Evolutionary conservation across 2,113 vertebrate species (phyloP).

Genomic region (Athene cunicularia): DNA sequence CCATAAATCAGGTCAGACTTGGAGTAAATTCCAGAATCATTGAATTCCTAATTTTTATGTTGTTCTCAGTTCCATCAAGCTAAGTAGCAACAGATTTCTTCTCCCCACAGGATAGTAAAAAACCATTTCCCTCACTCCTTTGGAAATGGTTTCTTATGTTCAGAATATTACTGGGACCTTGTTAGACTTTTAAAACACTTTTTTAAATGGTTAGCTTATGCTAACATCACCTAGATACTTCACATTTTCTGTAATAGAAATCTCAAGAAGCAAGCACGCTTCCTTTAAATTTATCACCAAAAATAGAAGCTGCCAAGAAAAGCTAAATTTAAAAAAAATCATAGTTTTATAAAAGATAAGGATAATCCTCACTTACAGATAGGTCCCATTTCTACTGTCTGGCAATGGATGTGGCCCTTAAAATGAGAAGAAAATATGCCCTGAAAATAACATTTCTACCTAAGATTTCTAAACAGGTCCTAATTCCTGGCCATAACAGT

Average conservation of each 20-base stretch:
- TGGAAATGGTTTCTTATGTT: background rate
- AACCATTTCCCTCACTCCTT: background rate
- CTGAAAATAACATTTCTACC: slow-evolving; percentile 1
- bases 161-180: background rate
- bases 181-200: background rate
- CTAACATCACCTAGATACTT: background rate
- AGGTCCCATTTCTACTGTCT: background rate
- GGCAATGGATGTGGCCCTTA: background rate
- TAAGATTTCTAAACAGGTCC: slow-evolving; percentile 11
- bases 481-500: background rate
- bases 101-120: background rate
- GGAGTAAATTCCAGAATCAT: slow-evolving; percentile 1
- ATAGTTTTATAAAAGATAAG: background rate
- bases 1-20: background rate
- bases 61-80: background rate
- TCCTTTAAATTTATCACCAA: background rate
- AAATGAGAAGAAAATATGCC: background rate
- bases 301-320: background rate
- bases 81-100: background rate
- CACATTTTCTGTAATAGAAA: background rate
- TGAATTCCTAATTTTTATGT: background rate
- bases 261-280: background rate
- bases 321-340: background rate
- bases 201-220: background rate
- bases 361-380: background rate